A percentile compares a stretch with the other conserved stretches of the same genome.
Evolutionary conservation across 2,797 vertebrate species (phyloP).

Genomic region (Macropodus opercularis): DNA sequence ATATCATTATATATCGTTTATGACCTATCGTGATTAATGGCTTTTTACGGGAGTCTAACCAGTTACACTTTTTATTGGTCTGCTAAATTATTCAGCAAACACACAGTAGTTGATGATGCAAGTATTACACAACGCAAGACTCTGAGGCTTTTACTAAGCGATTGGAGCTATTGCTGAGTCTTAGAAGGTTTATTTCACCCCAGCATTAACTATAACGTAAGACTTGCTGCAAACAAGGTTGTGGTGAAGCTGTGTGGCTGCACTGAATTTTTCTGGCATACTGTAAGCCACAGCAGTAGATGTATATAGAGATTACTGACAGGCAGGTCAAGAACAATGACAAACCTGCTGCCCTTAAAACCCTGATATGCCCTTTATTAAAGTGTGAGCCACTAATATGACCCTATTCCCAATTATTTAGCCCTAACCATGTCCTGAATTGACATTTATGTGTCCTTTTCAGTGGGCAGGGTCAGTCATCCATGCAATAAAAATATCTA

Average conservation of each 20-base stretch:
- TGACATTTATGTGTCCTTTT: conserved; percentile 57
- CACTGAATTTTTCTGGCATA: background rate
- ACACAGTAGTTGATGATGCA: conserved; percentile 39
- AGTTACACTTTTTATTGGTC: background rate
- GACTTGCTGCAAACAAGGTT: conserved; percentile 20
- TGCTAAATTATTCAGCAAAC: conserved; percentile 48
- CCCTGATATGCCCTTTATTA: conserved; percentile 14
- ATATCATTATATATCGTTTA: background rate
- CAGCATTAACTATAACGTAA: background rate
- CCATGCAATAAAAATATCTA: conserved; percentile 20
- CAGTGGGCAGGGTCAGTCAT: conserved; percentile 23
- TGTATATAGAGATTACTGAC: no score
- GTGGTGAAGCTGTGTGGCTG: conserved; percentile 18
- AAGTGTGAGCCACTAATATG: conserved; percentile 6
- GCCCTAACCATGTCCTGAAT: conserved; percentile 27
- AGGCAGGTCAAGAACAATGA: background rate
- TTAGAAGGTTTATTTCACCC: conserved; percentile 15
- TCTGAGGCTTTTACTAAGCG: conserved; percentile 30
- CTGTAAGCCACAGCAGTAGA: no score
- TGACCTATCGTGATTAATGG: background rate
- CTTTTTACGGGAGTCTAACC: conserved; percentile 4
- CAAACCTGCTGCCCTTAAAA: conserved; percentile 10
- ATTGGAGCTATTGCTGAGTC: conserved; percentile 35
- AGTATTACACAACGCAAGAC: conserved; percentile 28
- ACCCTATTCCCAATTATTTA: conserved; percentile 19